Conservation (phyloP, 2,888 invertebrate genomes). For the Platycheirus albimanus region DNA sequence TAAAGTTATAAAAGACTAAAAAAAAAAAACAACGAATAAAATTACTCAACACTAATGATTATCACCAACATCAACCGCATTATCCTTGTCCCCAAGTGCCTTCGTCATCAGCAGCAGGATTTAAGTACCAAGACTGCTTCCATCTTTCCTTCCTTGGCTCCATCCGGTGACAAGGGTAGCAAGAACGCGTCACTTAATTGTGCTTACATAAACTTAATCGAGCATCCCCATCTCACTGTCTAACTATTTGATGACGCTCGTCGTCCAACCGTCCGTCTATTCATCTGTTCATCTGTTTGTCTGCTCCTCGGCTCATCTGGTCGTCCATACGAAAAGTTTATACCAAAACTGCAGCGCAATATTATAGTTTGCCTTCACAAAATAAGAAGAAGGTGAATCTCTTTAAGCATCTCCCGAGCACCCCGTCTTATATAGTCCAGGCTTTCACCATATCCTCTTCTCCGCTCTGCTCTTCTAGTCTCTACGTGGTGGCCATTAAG, state of each 20-base stretch:
- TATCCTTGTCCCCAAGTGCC: conserved; percentile 28
- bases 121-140: conserved; percentile 34
- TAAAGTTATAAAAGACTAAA: too few species aligned
- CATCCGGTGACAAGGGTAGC: conserved; percentile 22
- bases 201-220: conserved; percentile 54
- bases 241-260: conserved; percentile 47
- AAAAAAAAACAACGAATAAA: conserved; percentile 2
- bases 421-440: not conserved
- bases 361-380: conserved; percentile 14
- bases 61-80: conserved; percentile 52
- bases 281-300: not conserved
- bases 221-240: conserved; percentile 22
- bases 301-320: too few species aligned
- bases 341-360: conserved; percentile 55
- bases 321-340: conserved; percentile 1
- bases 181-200: conserved; percentile 61
- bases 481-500: conserved; percentile 63
- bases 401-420: conserved; percentile 33
- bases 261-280: not conserved
- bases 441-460: not conserved
- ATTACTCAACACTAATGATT: conserved; percentile 52
- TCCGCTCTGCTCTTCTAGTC: too few species aligned
- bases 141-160: conserved; percentile 14
- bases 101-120: conserved; percentile 18
- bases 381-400: conserved; percentile 32